These are phyloP conservation scores for Diabrotica undecimpunctata DNA, from an alignment of 1,140 invertebrate species.

Conservation along the genomic window DNA sequence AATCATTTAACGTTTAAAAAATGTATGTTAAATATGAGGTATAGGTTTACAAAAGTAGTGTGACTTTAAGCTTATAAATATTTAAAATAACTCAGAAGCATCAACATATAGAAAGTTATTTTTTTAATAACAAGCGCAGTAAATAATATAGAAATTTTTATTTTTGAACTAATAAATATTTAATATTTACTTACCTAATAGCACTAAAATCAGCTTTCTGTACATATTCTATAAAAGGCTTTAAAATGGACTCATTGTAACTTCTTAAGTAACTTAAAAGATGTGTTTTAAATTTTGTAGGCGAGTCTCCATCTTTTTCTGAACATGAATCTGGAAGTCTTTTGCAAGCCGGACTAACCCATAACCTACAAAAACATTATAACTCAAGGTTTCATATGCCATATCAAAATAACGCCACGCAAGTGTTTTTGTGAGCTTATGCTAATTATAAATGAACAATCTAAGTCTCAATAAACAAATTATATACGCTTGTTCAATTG, in stretches of 20 bases:
- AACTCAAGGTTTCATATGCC: not conserved
- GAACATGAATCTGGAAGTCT: constrained; percentile 51
- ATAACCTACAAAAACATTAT: constrained; percentile 56
- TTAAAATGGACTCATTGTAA: constrained; percentile 67
- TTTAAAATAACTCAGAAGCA: too few relatives aligned
- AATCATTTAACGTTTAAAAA: too few relatives aligned
- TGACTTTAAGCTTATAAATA: too few relatives aligned
- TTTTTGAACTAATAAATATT: too few relatives aligned
- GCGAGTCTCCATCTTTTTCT: constrained; percentile 70
- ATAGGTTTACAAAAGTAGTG: too few relatives aligned
- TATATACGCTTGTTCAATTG: too few relatives aligned
- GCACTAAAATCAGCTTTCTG: constrained; percentile 72
- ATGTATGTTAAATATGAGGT: too few relatives aligned
- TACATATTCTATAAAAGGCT: constrained; percentile 72
- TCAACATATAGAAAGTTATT: too few relatives aligned
- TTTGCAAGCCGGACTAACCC: constrained; percentile 81
- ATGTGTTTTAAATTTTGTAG: constrained; percentile 81
- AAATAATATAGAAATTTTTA: not conserved
- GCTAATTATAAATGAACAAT: too few relatives aligned
- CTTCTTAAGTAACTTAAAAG: constrained; percentile 75
- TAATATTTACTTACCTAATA: constrained; percentile 62
- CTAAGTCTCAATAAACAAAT: too few relatives aligned
- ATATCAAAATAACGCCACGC: too few relatives aligned
- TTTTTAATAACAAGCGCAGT: not conserved
- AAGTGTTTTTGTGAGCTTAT: too few relatives aligned